These are phyloP conservation scores for Pteropus alecto DNA, from an alignment of 2,113 vertebrate genomes.

Conservation along the genomic window DNA sequence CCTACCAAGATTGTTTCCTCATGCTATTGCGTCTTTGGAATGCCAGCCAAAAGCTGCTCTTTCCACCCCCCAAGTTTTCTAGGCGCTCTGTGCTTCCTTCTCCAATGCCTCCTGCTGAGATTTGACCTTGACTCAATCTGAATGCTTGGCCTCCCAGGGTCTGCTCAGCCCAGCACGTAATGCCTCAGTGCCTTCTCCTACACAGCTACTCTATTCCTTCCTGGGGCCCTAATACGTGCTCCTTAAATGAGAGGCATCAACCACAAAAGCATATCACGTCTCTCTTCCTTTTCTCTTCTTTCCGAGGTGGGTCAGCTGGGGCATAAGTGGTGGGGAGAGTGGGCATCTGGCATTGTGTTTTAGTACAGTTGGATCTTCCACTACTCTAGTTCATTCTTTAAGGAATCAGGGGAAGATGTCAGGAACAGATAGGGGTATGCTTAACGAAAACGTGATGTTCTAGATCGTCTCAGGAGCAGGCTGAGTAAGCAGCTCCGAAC, in stretches of 20 bases:
- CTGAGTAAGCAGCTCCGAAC: background rate
- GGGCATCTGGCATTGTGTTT: background rate
- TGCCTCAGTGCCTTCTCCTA: slow-evolving; percentile 20
- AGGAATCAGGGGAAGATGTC: background rate
- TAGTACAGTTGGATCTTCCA: background rate
- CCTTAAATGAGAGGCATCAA: background rate
- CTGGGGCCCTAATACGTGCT: background rate
- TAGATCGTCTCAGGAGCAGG: background rate
- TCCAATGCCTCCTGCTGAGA: background rate
- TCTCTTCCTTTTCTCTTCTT: background rate
- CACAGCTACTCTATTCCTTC: background rate
- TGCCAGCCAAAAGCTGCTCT: background rate
- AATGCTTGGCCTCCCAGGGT: background rate
- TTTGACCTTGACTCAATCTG: background rate
- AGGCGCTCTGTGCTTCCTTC: background rate
- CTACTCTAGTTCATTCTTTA: background rate
- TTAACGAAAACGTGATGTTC: background rate
- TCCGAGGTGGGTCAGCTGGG: background rate
- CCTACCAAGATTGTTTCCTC: background rate
- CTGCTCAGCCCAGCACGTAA: background rate
- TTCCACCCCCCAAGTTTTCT: background rate
- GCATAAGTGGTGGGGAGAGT: background rate
- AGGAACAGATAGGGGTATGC: background rate
- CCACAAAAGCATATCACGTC: background rate
- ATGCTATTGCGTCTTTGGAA: background rate